These are phyloP conservation scores for Danio albolineatus DNA, from an alignment of 2,797 vertebrate species.

Conservation along the genomic window DNA sequence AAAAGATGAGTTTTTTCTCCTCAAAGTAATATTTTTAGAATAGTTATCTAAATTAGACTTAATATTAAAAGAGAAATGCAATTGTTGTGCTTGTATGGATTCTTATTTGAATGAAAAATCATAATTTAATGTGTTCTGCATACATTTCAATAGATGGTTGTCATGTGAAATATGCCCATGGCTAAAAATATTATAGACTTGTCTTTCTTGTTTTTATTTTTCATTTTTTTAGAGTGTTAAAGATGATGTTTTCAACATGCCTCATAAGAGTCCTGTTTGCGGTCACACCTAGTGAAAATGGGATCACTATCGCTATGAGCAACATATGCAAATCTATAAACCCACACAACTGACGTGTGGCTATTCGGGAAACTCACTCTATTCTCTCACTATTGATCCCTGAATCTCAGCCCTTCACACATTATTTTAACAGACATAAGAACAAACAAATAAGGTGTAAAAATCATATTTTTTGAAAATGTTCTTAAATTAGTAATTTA, in stretches of 20 bases:
- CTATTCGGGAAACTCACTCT: conserved; percentile 72
- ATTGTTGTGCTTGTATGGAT: no score
- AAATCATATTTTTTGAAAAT: not conserved
- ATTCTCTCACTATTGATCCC: not conserved
- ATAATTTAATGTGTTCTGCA: not conserved
- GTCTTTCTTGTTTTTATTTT: not conserved
- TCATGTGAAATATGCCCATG: not conserved
- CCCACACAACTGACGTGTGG: conserved; percentile 67
- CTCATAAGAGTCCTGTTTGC: conserved; percentile 62
- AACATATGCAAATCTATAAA: conserved; percentile 76
- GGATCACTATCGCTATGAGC: conserved; percentile 72
- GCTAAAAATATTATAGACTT: not conserved
- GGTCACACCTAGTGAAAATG: conserved; percentile 78
- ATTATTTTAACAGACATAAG: not conserved
- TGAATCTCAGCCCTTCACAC: conserved; percentile 3
- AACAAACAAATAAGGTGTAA: not conserved
- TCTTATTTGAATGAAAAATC: no score
- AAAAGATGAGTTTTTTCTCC: not conserved
- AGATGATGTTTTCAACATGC: not conserved
- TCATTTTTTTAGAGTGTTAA: not conserved
- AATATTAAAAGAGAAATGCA: no score
- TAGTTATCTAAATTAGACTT: no score
- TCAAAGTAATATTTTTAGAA: no score
- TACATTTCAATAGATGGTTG: not conserved
- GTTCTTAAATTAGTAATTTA: no score